Base-by-base conservation (phyloP, 2,113 vertebrate species). In the Microcebus ravelobensis region DNA sequence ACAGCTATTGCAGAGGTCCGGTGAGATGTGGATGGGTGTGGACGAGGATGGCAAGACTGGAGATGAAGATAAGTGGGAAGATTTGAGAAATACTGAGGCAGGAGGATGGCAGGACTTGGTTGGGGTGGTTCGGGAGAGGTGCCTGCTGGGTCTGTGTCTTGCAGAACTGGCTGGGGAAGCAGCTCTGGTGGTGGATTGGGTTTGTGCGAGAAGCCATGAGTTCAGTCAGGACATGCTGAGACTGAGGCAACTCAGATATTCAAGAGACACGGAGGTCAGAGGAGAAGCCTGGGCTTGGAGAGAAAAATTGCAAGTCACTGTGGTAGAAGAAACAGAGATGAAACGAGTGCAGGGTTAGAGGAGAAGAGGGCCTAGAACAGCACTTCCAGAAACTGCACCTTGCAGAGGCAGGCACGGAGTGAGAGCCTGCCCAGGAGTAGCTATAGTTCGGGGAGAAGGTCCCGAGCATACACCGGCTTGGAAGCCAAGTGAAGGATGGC, bases 1-100 rank as follows among this genome's bases (percentile, higher is more conserved):
- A 17, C 1, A 0, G 7, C 48, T 27, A 2, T 8, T 23, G 36
- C 13, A 12, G 89, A 63, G 59, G 70, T 1, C 61, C 0, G 1
- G 57, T 15, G 45, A 5, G 63, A 18, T 2, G 14, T 0, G 34
- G 14, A 8, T 45, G 48, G 6, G 45, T 2, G 4, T 23, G 42
- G 55, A 36, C 11, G 31, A 81, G 9, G 42, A 0, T 3, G 27
- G 48, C 10, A 2, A 7, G 13, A 0, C 1, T 50, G n/a, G 68
- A n/a, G n/a, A 3, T 3, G 59, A n/a, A 67, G 39, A 4, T 1
- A 15, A 11, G 29, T 27, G 42, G 65, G 34, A 6, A 4, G 83
- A 36, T 8, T 13, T 42, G 36, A 65, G 67, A 68, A 67, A 17
- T 15, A 0, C 34, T 20, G 2, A 6, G 36, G 50, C 48, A 61